phyloP scores from a whole-genome alignment of 2,888 invertebrate species.

The Hypercompe scribonia region DNA sequence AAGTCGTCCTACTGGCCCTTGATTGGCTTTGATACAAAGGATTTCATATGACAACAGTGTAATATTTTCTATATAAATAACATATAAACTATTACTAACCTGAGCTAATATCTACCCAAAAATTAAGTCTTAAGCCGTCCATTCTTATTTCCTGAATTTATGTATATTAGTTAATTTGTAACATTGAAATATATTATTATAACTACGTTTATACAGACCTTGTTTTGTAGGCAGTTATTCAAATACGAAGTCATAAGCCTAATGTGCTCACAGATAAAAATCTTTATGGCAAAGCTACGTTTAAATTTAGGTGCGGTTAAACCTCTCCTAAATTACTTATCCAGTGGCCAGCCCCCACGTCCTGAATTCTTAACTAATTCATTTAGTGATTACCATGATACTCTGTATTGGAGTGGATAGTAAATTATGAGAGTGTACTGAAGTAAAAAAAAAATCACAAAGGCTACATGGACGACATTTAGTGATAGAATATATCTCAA shows the following conservation, averaged over 20 bases:
- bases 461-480: neutral
- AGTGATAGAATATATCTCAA: neutral
- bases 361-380: neutral
- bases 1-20: neutral
- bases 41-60: no score
- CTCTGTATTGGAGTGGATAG: no score
- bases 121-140: neutral
- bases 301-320: neutral
- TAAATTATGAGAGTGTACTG: neutral
- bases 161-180: neutral
- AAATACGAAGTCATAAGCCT: conserved; percentile 4
- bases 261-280: neutral
- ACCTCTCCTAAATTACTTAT: conserved; percentile 1
- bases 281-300: conserved; percentile 2
- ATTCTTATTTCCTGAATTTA: neutral
- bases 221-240: neutral
- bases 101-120: neutral
- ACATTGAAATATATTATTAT: neutral
- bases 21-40: neutral
- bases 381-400: neutral
- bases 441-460: neutral
- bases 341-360: neutral
- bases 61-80: no score
- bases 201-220: neutral
- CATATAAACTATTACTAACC: no score